A percentile compares a stretch with the other conserved stretches of the same genome.
phyloP scores from a whole-genome alignment of 2,888 invertebrate genomes.

The Cyaniris semiargus region DNA sequence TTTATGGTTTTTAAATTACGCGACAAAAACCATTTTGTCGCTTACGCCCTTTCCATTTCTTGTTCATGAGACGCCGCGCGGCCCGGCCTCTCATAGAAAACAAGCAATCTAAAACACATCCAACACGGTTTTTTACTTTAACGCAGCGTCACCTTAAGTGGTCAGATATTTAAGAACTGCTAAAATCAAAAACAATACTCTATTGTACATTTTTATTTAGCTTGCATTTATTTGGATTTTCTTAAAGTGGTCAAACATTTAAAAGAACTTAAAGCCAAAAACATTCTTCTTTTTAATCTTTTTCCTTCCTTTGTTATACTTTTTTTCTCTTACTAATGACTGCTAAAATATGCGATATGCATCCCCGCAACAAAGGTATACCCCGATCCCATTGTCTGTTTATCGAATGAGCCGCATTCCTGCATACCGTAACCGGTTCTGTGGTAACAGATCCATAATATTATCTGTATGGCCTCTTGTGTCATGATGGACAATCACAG shows the following conservation, averaged over 20 bases:
- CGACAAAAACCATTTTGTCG: too few species aligned
- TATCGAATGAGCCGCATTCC: slow-evolving; percentile 50
- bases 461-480: slow-evolving; percentile 29
- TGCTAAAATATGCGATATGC: slow-evolving; percentile 13
- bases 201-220: too few species aligned
- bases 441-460: slow-evolving; percentile 53
- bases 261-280: not conserved
- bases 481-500: not conserved
- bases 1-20: too few species aligned
- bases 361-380: slow-evolving; percentile 11
- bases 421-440: slow-evolving; percentile 58
- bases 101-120: too few species aligned
- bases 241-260: not conserved
- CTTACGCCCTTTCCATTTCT: too few species aligned
- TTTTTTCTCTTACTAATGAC: not conserved
- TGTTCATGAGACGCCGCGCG: too few species aligned
- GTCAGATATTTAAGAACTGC: too few species aligned
- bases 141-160: too few species aligned
- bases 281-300: not conserved
- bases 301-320: not conserved
- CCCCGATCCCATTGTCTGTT: slow-evolving; percentile 41
- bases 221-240: too few species aligned
- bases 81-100: too few species aligned
- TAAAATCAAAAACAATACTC: too few species aligned
- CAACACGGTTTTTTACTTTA: too few species aligned